phyloP scores from a whole-genome alignment of 2,113 vertebrate genomes.

The cattle (Bos taurus) region DNA sequence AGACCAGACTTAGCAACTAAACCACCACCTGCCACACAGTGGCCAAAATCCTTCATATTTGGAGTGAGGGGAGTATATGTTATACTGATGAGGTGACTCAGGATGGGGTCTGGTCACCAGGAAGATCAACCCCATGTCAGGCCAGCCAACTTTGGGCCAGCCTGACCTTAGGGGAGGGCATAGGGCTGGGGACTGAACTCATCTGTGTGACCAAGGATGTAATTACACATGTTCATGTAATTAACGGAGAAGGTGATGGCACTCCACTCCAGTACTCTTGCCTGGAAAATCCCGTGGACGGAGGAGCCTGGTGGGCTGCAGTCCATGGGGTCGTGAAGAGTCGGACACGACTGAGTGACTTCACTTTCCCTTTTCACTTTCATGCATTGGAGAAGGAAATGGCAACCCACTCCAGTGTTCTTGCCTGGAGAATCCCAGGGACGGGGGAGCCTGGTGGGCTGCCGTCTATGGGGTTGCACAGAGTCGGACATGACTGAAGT shows the following conservation, averaged over 20 bases:
- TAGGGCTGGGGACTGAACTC: not conserved
- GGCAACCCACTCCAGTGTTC: no score
- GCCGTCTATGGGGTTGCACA: no score
- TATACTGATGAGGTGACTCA: not conserved
- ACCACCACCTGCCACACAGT: not conserved
- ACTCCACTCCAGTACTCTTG: no score
- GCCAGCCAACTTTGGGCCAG: not conserved
- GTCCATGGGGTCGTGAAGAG: no score
- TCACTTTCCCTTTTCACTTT: no score
- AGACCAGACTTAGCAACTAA: not conserved
- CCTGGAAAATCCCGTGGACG: no score
- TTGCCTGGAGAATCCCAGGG: no score
- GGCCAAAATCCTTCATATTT: not conserved
- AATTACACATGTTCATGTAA: not conserved
- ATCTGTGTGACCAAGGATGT: not conserved
- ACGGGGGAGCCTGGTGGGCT: no score
- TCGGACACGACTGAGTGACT: no score
- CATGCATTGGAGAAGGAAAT: no score
- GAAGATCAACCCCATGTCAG: not conserved
- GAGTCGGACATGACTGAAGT: no score
- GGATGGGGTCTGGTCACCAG: not conserved
- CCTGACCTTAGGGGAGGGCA: not conserved
- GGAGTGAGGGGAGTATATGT: not conserved
- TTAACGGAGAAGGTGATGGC: not conserved
- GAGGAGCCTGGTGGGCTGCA: no score